Evolutionary conservation across 92 coral and sea anemone species (phyloP).

Genomic region (Epizoanthus ramosus): DNA sequence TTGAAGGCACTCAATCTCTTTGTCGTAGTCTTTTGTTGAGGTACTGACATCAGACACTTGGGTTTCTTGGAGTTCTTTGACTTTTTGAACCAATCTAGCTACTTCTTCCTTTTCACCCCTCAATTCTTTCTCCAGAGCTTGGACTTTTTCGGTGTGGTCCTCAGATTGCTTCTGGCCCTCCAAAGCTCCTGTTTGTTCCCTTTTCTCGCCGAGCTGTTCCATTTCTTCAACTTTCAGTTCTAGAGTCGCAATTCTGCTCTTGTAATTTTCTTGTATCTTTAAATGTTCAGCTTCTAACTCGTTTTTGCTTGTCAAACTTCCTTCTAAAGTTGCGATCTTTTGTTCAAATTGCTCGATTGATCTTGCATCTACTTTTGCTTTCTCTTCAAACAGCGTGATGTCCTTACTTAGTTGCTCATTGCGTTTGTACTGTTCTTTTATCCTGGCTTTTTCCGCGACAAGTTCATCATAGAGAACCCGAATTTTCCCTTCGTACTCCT

Average conservation of each 20-base stretch:
- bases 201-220: slow-evolving; percentile 39
- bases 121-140: slow-evolving; percentile 47
- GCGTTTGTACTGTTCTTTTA: slow-evolving; percentile 63
- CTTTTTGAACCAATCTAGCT: slow-evolving; percentile 12
- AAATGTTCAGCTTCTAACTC: background rate
- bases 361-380: slow-evolving; percentile 54
- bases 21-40: slow-evolving; percentile 22
- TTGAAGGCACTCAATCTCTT: slow-evolving; percentile 30
- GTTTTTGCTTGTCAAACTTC: slow-evolving; percentile 42
- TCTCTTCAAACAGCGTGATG: slow-evolving; percentile 63
- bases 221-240: slow-evolving; percentile 24
- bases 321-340: slow-evolving; percentile 53
- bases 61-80: slow-evolving; percentile 47
- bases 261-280: slow-evolving; percentile 51
- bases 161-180: slow-evolving; percentile 39
- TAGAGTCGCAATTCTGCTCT: slow-evolving; percentile 17
- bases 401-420: slow-evolving; percentile 70
- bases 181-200: slow-evolving; percentile 2
- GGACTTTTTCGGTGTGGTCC: slow-evolving; percentile 49
- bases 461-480: slow-evolving; percentile 82
- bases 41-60: slow-evolving; percentile 32
- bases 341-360: slow-evolving; percentile 71
- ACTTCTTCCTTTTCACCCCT: slow-evolving; percentile 38
- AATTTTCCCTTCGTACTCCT: slow-evolving; percentile 84
- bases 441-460: slow-evolving; percentile 73